phyloP scores from a whole-genome alignment of 2,113 vertebrate species.

The Laterallus jamaicensis region DNA sequence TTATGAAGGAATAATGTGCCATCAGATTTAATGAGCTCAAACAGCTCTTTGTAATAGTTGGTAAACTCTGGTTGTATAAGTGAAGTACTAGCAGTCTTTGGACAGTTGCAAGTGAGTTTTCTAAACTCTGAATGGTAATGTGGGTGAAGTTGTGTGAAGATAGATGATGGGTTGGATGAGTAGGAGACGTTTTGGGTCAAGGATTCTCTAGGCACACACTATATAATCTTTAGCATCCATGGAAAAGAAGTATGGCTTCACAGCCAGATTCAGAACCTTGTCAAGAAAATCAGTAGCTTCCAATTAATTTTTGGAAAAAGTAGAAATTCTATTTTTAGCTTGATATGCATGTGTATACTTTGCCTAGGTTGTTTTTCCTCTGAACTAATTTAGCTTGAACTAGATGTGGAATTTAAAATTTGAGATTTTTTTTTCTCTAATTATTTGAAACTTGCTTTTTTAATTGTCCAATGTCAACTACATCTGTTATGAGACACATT shows the following conservation, averaged over 20 bases:
- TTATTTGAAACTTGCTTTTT: background rate
- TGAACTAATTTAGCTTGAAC: background rate
- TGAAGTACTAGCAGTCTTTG: background rate
- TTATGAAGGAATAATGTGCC: background rate
- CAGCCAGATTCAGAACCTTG: background rate
- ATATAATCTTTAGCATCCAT: background rate
- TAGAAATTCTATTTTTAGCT: background rate
- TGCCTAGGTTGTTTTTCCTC: background rate
- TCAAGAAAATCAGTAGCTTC: background rate
- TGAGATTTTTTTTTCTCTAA: background rate
- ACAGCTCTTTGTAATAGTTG: background rate
- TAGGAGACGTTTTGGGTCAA: background rate
- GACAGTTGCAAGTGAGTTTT: background rate
- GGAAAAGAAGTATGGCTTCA: background rate
- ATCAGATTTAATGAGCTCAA: background rate
- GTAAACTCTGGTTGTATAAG: background rate
- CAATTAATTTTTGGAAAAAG: background rate
- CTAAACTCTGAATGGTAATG: background rate
- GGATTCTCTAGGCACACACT: background rate
- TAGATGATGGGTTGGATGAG: background rate
- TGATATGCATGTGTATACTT: background rate
- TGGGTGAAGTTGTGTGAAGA: background rate
- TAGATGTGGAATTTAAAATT: background rate
- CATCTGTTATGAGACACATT: background rate
- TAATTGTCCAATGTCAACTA: background rate